Base-by-base conservation (phyloP, 1,140 invertebrate species). In the Heliconius hewitsoni region DNA sequence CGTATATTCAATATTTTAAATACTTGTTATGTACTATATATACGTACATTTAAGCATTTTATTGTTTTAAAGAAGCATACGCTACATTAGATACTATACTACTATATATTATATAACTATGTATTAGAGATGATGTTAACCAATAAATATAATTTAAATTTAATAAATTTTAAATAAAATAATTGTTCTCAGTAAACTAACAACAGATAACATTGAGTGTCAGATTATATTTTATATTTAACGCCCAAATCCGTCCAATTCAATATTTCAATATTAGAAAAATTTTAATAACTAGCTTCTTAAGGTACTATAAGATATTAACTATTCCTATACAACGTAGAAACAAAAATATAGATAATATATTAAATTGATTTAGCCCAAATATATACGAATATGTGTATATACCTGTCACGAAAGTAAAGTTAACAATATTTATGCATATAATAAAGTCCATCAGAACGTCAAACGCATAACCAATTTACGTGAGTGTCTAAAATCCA, bases 401-500 rank as follows among this genome's bases (percentile, higher is more conserved):
- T 66, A 66, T 66, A 66, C 60, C 60, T 66, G 60, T 66, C 60
- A 30, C 23, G 60, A 66, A 66, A 66, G 3, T 66, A 30, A 66
- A 23, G 60, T 66, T 30, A 4, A 13, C 23, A 27, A 66, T 66
- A 66, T 66, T 66, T 66, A 66, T 66, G 9, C 27, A 66, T 30
- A 66, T 66, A 66, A 66, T 66, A 66, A 66, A 30, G 60, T 30
- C 60, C 5, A 30, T 66, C 60, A 66, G 13, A 66, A 66, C 9
- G 27, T 5, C 27, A 66, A 66, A 30, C 60, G 60, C 60, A 66
- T 30, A 30, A 66, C 60, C 60, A 66, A 66, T 66, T 66, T 66
- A 30, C 30, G 60, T 66, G 60, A 30, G 60, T 66, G 18, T 18
- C 30, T 37, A 73, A 42, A 66, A 60, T 78, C 77, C 30, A 50